Evolutionary conservation across 1,140 invertebrate species (phyloP).

Genomic region (Philotrypesis tridentata): DNA sequence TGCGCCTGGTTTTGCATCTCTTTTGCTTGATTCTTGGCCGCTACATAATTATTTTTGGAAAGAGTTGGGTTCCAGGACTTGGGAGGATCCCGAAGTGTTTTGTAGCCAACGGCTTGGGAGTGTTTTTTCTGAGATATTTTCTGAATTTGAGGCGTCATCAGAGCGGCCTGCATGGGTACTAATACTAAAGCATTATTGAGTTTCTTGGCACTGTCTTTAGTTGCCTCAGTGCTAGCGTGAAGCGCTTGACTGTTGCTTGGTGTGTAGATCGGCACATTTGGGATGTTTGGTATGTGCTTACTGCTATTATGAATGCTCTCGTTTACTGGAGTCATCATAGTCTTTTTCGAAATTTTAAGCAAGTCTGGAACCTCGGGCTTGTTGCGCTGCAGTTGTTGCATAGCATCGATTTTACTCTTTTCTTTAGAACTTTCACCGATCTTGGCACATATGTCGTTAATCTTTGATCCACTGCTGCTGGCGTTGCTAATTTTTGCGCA

Average conservation of each 20-base stretch:
- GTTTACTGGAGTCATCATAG: conserved; percentile 28
- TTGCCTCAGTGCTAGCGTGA: conserved; percentile 24
- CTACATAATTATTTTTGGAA: conserved; percentile 72
- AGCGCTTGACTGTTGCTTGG: conserved; percentile 55
- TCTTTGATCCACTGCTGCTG: conserved; percentile 64
- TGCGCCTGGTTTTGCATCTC: conserved; percentile 60
- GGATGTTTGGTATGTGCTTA: conserved; percentile 67
- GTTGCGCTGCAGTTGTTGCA: conserved; percentile 39
- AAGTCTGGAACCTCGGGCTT: conserved; percentile 69
- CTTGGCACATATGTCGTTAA: conserved; percentile 71
- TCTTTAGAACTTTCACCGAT: conserved; percentile 71
- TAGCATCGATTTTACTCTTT: conserved; percentile 64
- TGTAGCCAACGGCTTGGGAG: conserved; percentile 71
- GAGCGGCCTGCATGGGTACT: conserved; percentile 38
- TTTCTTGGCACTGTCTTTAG: conserved; percentile 39
- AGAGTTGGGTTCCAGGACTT: conserved; percentile 78
- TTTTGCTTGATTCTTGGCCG: conserved; percentile 70
- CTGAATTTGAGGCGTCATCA: conserved; percentile 43
- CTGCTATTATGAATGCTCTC: conserved; percentile 18
- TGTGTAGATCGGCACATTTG: conserved; percentile 68
- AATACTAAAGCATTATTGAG: conserved; percentile 7
- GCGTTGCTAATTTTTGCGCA: conserved; percentile 62
- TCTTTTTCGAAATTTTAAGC: conserved; percentile 68
- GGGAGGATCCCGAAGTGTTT: conserved; percentile 75
- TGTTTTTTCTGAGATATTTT: conserved; percentile 59